phyloP scores from a whole-genome alignment of 2,888 invertebrate species.

The Morpho achilles region DNA sequence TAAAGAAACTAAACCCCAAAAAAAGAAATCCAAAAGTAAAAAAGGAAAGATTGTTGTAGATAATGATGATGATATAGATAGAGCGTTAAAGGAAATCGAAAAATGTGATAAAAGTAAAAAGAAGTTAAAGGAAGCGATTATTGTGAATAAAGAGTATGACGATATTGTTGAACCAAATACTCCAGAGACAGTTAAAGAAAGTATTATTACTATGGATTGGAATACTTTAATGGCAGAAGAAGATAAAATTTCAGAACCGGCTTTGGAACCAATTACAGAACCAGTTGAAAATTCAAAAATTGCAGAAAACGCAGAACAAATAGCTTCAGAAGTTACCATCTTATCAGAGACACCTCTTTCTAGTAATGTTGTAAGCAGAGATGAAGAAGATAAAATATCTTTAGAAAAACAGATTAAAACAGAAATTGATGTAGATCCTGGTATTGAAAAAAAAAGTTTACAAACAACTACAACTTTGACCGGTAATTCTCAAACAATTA shows the following conservation, averaged over 20 bases:
- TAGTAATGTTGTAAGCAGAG: too few species aligned
- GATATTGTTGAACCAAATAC: not conserved
- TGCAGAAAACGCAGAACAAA: slow-evolving; percentile 33
- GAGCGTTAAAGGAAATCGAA: slow-evolving; percentile 49
- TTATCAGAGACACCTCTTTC: slow-evolving; percentile 29
- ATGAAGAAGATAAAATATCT: slow-evolving; percentile 18
- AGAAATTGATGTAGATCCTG: not conserved
- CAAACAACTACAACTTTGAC: slow-evolving; percentile 1
- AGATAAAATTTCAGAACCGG: slow-evolving; percentile 44
- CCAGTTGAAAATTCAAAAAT: slow-evolving; percentile 30
- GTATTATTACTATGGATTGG: slow-evolving; percentile 57
- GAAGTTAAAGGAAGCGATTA: slow-evolving; percentile 31
- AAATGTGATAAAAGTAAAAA: slow-evolving; percentile 41
- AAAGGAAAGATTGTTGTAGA: slow-evolving; percentile 43
- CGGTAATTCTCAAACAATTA: slow-evolving; percentile 10
- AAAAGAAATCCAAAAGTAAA: slow-evolving; percentile 52
- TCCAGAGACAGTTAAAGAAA: slow-evolving; percentile 19
- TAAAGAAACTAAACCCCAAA: slow-evolving; percentile 37
- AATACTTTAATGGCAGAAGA: slow-evolving; percentile 65
- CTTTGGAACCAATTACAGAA: slow-evolving; percentile 41
- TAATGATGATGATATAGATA: slow-evolving; percentile 51
- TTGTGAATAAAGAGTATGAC: not conserved
- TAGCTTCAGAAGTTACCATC: slow-evolving; percentile 68
- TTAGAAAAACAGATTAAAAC: slow-evolving; percentile 12
- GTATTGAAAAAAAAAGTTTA: not conserved